These are phyloP conservation scores for Acropora tenuis DNA, from an alignment of 64 coral and sea anemone species.

Conservation along the genomic window DNA sequence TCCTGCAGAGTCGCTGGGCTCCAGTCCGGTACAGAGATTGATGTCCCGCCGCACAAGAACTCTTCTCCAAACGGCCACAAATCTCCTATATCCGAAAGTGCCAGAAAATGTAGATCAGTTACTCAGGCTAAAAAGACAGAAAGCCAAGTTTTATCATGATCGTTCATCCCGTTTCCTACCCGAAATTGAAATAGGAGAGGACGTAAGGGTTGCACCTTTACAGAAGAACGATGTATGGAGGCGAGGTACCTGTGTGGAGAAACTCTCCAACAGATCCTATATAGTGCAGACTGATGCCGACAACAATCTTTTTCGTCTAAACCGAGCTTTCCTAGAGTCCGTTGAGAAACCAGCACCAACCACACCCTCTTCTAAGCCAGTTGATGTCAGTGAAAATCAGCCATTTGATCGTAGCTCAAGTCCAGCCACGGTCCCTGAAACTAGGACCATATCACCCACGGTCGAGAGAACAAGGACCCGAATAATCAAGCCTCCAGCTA, in stretches of 20 bases:
- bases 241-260: constrained; percentile 55
- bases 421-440: background rate
- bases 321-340: constrained; percentile 12
- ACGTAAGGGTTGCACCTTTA: constrained; percentile 47
- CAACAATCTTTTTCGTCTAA: constrained; percentile 41
- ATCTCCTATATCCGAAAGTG: constrained; percentile 9
- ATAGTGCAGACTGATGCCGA: constrained; percentile 30
- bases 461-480: background rate
- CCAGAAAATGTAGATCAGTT: background rate
- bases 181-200: constrained; percentile 68
- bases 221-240: constrained; percentile 54
- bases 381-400: background rate
- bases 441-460: background rate
- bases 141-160: constrained; percentile 23
- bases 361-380: background rate
- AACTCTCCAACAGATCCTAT: constrained; percentile 73
- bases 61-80: too few relatives aligned
- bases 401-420: background rate
- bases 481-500: too few relatives aligned
- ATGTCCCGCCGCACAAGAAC: too few relatives aligned
- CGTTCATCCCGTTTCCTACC: constrained; percentile 21
- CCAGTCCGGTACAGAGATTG: too few relatives aligned
- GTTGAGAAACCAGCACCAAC: constrained; percentile 10
- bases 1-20: too few relatives aligned
- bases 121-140: constrained; percentile 8